Conservation (phyloP, 2,797 vertebrate genomes). For the Pelochelys cantorii region DNA sequence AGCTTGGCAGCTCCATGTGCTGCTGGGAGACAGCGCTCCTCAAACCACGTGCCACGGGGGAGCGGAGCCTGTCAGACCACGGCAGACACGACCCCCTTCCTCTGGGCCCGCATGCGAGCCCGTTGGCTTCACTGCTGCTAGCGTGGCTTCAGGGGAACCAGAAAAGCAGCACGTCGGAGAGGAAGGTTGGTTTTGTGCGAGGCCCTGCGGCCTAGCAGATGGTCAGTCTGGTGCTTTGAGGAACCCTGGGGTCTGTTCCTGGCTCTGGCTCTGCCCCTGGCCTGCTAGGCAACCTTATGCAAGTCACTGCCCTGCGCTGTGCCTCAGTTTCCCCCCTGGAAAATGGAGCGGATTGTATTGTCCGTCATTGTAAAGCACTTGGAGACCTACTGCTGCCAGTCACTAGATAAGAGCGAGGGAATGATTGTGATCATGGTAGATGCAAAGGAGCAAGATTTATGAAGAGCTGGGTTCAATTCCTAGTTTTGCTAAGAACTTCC, state of each 20-base stretch:
- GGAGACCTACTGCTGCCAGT: background rate
- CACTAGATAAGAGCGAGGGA: background rate
- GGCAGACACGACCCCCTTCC: background rate
- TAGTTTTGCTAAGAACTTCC: background rate
- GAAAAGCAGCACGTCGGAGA: background rate
- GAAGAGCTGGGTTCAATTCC: background rate
- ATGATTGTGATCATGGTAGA: background rate
- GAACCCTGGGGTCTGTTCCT: background rate
- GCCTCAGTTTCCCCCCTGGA: background rate
- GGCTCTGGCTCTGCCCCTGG: background rate
- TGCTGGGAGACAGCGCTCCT: background rate
- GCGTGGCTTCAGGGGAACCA: background rate
- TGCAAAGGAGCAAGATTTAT: background rate
- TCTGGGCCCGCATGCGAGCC: background rate
- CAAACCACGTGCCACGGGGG: too few species aligned
- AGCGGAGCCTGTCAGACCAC: background rate
- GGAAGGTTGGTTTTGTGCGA: background rate
- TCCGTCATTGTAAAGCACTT: background rate
- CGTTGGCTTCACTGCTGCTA: rapidly evolving
- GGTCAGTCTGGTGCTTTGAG: too few species aligned
- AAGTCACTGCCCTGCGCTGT: too few species aligned
- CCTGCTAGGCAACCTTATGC: background rate
- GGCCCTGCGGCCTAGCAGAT: background rate
- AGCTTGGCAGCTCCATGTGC: rapidly evolving
- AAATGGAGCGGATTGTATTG: background rate